Percentiles rank a stretch among this genome's conserved stretches.
These are phyloP conservation scores for Enoplolaimus lenunculus DNA, from an alignment of 2,888 invertebrate species.

Conservation along the genomic window DNA sequence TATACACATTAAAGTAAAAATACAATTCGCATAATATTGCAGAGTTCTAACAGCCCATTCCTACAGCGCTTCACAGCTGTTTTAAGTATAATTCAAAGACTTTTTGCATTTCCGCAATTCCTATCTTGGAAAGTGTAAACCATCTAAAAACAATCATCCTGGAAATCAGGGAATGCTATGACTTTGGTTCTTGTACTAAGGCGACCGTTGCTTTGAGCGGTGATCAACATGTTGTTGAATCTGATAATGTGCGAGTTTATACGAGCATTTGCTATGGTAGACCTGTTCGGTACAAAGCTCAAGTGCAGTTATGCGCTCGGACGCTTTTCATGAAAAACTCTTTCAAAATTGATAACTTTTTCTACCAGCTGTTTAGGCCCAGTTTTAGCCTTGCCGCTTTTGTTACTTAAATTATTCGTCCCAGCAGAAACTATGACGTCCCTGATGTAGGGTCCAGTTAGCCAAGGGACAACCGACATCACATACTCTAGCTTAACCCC, in stretches of 20 bases:
- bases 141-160: neutral
- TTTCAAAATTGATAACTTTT: neutral
- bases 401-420: neutral
- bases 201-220: neutral
- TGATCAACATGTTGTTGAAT: neutral
- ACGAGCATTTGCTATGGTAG: neutral
- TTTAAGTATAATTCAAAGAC: no score
- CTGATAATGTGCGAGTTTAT: neutral
- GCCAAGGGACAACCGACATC: neutral
- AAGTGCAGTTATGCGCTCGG: neutral
- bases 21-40: no score
- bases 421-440: neutral
- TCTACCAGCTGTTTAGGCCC: neutral
- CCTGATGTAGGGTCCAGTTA: neutral
- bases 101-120: no score
- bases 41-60: no score
- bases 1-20: no score
- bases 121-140: neutral
- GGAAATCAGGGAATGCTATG: neutral
- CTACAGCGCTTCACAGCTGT: no score
- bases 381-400: neutral
- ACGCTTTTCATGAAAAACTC: neutral
- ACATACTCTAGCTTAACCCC: neutral
- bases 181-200: neutral
- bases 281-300: neutral